Base-by-base conservation (phyloP, 2,797 vertebrate genomes). In the Arrhamphus sclerolepis region DNA sequence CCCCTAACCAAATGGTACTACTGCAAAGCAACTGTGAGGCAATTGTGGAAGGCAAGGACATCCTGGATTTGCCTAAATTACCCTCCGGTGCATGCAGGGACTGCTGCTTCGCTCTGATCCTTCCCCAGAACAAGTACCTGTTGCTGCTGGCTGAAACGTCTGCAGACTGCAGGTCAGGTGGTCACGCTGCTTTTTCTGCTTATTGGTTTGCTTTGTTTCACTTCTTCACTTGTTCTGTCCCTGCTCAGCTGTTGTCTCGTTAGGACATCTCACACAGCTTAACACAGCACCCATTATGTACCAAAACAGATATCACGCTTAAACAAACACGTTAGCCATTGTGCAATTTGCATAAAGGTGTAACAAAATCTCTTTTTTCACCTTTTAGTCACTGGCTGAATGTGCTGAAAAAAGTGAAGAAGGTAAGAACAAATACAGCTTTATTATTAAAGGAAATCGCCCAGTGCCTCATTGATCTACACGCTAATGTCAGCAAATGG, bases 301-400 rank as follows among this genome's bases (percentile, higher is more conserved):
- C 2, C 29, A 31, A 7, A 31, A 28, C 4, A 28, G 7, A 28
- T 28, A 28, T 28, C 53, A 40, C 1, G 34, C 16, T 46, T 61
- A 8, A 58, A 63, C 24, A 48, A 2, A 54, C 66, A 20, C 18
- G 28, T 54, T 47, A 1, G 56, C 48, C 8, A 1, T 19, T 54
- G 2, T 18, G 4, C 18, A 2, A 24, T 19, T 29, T 65, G 6
- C 9, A 24, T 52, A 10, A 13, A 40, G 7, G 11, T 50, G 50
- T 78, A 57, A 82, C 17, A 55, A 1, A 17, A 0, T 49, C 17
- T 64, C 31, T 19, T 2, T 31, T 16, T 2, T 62, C 1, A 0
- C 8, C 54, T 68, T 85, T 59, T 64, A 94, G 93, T 68, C 92
- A 93, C 20, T 95, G 94, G 94, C 72, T 95, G 58, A 93, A 91